phyloP scores from a whole-genome alignment of 2,888 invertebrate species.

The Empis stercorea region DNA sequence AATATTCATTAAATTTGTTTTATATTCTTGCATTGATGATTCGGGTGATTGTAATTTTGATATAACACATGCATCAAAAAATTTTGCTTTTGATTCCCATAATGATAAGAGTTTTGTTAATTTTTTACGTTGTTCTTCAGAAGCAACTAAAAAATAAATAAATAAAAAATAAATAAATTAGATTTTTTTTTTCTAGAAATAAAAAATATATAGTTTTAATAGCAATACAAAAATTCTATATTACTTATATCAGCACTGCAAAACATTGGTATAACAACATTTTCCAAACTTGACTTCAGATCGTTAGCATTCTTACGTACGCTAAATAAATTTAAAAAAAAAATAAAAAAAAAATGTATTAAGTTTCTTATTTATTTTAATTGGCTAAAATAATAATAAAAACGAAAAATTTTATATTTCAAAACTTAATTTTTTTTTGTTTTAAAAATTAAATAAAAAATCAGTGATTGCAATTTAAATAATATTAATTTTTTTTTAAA shows the following conservation, averaged over 20 bases:
- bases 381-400: conserved; percentile 5
- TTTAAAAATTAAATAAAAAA: not conserved
- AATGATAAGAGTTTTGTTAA: conserved; percentile 84
- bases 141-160: conserved; percentile 45
- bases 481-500: too few relatives aligned
- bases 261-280: conserved; percentile 95
- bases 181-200: too few relatives aligned
- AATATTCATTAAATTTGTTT: conserved; percentile 69
- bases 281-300: conserved; percentile 84
- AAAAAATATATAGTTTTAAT: not conserved
- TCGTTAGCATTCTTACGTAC: conserved; percentile 91
- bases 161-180: conserved; percentile 29
- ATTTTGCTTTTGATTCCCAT: conserved; percentile 94
- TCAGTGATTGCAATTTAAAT: too few relatives aligned
- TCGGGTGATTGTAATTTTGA: conserved; percentile 79
- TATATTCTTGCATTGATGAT: conserved; percentile 78
- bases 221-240: conserved; percentile 16
- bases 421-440: too few relatives aligned
- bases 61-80: conserved; percentile 69
- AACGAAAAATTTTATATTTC: too few relatives aligned
- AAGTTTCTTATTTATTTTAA: conserved; percentile 7
- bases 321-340: conserved; percentile 43
- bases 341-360: conserved; percentile 4
- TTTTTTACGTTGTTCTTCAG: conserved; percentile 79
- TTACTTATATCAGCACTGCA: conserved; percentile 78